Evolutionary conservation across 2,888 invertebrate genomes (phyloP), one percentile per base, ranked within the genome.

Genomic region (Euspilapteryx auroguttella): DNA sequence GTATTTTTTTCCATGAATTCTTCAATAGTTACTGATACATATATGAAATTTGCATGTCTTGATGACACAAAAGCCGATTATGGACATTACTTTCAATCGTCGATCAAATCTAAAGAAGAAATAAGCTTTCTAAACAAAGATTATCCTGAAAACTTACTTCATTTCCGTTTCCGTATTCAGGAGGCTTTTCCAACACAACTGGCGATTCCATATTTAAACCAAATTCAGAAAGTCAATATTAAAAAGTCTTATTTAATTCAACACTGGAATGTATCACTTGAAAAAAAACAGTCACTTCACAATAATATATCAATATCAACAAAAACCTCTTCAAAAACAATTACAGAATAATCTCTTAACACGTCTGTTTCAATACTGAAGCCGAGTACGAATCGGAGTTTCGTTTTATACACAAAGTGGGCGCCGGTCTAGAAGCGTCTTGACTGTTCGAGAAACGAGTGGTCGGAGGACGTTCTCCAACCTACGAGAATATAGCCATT

Each of bases 171-270:
- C 71, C 76, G 50, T 80, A 80, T 53, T 80, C 79, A 43, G 79
- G 75, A 42, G 80, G 79, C 49, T 75, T 77, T 61, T 80, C 81
- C 62, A 81, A 47, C 55, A 81, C 79, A 62, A 80, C 77, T 47
- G 80, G 79, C 35, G 80, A 80, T 59, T 80, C 80, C 80, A 80
- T 80, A 40, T 10, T 8, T n/a, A n/a, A n/a, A n/a, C n/a, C n/a
- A n/a, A n/a, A n/a, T n/a, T n/a, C n/a, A n/a, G n/a, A n/a, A n/a
- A n/a, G n/a, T n/a, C n/a, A n/a, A n/a, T n/a, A n/a, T n/a, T n/a
- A n/a, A n/a, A n/a, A n/a, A n/a, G n/a, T n/a, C n/a, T n/a, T n/a
- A n/a, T n/a, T n/a, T 17, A 17, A 17, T 17, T 6, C 8, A 6
- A 47, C 61, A 68, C 64, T 55, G 52, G 52, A 61, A 59, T 57